Evolutionary conservation across 2,888 invertebrate species (phyloP).

Genomic region (Euplexia lucipara): DNA sequence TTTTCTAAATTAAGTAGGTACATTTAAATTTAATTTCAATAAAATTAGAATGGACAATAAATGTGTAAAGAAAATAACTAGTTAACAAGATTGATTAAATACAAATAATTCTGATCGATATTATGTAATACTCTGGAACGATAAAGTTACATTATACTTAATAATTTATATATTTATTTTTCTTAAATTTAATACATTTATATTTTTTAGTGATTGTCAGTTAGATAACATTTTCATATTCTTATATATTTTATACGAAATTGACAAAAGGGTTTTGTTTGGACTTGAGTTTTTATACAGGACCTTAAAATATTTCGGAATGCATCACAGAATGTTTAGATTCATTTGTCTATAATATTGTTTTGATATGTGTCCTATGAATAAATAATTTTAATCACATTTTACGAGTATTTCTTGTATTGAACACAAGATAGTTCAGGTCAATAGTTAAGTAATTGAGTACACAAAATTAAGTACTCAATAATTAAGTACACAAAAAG

Average conservation of each 20-base stretch:
- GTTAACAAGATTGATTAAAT: slow-evolving; percentile 36
- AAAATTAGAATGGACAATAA: slow-evolving; percentile 55
- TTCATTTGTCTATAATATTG: slow-evolving; percentile 2
- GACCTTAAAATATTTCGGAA: slow-evolving; percentile 21
- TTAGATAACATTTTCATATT: slow-evolving; percentile 15
- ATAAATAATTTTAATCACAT: slow-evolving; percentile 32
- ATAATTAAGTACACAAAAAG: slow-evolving; percentile 1
- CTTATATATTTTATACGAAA: slow-evolving; percentile 21
- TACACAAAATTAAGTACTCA: too few species aligned
- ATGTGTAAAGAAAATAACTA: slow-evolving; percentile 35
- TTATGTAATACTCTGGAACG: slow-evolving; percentile 37
- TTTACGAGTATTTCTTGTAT: slow-evolving; percentile 27
- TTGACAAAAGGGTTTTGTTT: slow-evolving; percentile 29
- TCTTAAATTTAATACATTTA: slow-evolving; percentile 23
- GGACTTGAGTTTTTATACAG: slow-evolving; percentile 22
- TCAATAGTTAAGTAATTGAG: too few species aligned
- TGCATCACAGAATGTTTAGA: slow-evolving; percentile 44
- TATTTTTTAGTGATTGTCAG: slow-evolving; percentile 3
- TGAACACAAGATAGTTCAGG: slow-evolving; percentile 5
- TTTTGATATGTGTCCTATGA: slow-evolving; percentile 30
- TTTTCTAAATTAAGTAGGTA: slow-evolving; percentile 19
- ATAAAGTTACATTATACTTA: slow-evolving; percentile 27
- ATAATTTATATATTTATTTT: slow-evolving; percentile 27
- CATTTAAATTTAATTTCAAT: slow-evolving; percentile 18
- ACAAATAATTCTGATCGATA: slow-evolving; percentile 46